Base-by-base conservation (phyloP, 2,113 vertebrate species). In the Podocnemis expansa region DNA sequence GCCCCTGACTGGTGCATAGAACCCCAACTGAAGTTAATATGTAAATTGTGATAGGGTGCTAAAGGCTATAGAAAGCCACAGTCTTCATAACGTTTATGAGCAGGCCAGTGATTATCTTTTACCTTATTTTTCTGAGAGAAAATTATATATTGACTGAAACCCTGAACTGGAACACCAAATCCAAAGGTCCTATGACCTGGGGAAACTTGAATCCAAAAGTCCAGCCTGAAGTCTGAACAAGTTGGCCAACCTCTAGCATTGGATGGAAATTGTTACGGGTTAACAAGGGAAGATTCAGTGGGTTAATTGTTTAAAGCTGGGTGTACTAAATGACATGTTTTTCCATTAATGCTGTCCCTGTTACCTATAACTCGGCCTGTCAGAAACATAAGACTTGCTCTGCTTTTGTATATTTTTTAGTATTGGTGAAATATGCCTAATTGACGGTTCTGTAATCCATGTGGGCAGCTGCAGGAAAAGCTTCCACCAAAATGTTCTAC, bases 331-430 rank as follows among this genome's bases (percentile, higher is more conserved):
- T 1, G 34, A 13, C 14, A 52, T 0, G 6, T 58, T 24, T 60
- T 81, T 12, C n/a, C 21, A 24, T 1, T 52, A 54, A 29, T 49
- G 2, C 0, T 3, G 51, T 4, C 24, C 8, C 56, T 78, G 55
- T 49, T 29, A 21, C 27, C 38, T 10, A 41, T 34, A 67, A 67
- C 34, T 67, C 8, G n/a, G 63, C 34, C 34, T 67, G 34, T 38
- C 63, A 67, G 19, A 38, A 67, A 67, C 63, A 21, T 67, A 67
- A 21, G 63, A 67, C 34, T 21, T 38, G 17, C 34, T 38, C 34
- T 38, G 63, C 63, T 38, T 38, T 38, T 21, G 17, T 21, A 67
- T 67, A 63, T 63, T 34, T n/a, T 67, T n/a, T 67, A 67, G 13
- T 67, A 21, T 67, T 67, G 34, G 34, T 67, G n/a, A 67, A 67